Evolutionary conservation across 2,113 vertebrate species (phyloP).

Genomic region (Danio rerio): DNA sequence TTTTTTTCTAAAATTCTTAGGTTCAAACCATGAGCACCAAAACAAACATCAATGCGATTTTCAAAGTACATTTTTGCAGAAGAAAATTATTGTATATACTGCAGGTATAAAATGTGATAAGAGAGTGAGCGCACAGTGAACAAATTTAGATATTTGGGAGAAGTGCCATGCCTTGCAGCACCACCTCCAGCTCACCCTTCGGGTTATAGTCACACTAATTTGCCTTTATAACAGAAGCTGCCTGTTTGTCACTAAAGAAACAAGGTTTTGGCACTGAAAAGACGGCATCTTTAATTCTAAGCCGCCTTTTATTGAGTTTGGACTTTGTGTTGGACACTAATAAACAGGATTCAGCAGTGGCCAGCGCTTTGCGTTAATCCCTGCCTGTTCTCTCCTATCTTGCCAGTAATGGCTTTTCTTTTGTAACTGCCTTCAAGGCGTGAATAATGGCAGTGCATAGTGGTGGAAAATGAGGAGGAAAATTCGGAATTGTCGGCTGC

Average conservation of each 20-base stretch:
- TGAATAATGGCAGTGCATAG: constrained; percentile 50
- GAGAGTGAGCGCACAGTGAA: no score
- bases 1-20: no score
- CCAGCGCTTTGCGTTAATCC: constrained; percentile 44
- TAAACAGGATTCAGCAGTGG: constrained; percentile 47
- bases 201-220: constrained; percentile 30
- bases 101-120: no score
- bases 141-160: no score
- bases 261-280: constrained; percentile 16
- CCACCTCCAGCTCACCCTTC: constrained; percentile 10
- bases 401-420: constrained; percentile 45
- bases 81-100: no score
- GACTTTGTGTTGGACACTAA: constrained; percentile 44
- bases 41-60: no score
- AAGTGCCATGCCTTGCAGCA: background rate
- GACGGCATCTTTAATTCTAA: constrained; percentile 34
- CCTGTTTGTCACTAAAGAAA: constrained; percentile 4
- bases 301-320: constrained; percentile 35
- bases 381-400: constrained; percentile 7
- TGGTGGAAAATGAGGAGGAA: constrained; percentile 32
- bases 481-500: constrained; percentile 26
- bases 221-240: constrained; percentile 15
- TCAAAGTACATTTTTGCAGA: no score
- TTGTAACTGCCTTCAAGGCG: constrained; percentile 54
- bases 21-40: no score